Evolutionary conservation across 2,797 vertebrate genomes (phyloP).

Genomic region (Coendou prehensilis): DNA sequence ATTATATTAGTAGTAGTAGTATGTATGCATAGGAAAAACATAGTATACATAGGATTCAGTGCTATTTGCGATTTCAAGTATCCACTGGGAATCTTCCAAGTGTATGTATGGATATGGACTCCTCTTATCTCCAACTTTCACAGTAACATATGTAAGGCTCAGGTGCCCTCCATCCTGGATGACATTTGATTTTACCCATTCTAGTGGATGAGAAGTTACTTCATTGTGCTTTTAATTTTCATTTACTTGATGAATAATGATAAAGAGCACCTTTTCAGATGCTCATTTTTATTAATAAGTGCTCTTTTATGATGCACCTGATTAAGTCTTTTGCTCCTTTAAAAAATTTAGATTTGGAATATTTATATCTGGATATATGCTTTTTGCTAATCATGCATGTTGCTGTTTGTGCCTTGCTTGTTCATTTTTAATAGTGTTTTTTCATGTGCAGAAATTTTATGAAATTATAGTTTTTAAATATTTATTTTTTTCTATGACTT

Average conservation of each 20-base stretch:
- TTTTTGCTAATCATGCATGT: neutral
- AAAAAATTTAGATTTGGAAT: neutral
- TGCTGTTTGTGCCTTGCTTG: neutral
- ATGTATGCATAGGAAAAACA: no score
- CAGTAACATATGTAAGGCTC: no score
- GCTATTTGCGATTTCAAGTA: no score
- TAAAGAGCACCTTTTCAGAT: neutral
- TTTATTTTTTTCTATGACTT: neutral
- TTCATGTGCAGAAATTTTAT: neutral
- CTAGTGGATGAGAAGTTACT: accelerated
- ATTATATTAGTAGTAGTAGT: neutral
- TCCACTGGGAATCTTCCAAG: neutral
- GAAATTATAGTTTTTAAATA: neutral
- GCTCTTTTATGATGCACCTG: neutral
- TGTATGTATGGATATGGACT: no score
- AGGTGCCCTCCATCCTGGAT: no score
- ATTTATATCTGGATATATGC: neutral
- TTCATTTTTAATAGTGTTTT: neutral
- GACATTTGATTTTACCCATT: neutral
- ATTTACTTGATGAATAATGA: neutral
- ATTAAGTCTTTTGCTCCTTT: neutral
- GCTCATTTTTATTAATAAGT: neutral
- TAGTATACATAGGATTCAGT: no score
- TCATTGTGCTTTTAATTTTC: neutral
- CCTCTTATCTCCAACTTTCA: no score